A percentile compares a stretch with the other conserved stretches of the same genome.
These are phyloP conservation scores for Rostratula benghalensis DNA, from an alignment of 2,113 vertebrate species.

Conservation along the genomic window DNA sequence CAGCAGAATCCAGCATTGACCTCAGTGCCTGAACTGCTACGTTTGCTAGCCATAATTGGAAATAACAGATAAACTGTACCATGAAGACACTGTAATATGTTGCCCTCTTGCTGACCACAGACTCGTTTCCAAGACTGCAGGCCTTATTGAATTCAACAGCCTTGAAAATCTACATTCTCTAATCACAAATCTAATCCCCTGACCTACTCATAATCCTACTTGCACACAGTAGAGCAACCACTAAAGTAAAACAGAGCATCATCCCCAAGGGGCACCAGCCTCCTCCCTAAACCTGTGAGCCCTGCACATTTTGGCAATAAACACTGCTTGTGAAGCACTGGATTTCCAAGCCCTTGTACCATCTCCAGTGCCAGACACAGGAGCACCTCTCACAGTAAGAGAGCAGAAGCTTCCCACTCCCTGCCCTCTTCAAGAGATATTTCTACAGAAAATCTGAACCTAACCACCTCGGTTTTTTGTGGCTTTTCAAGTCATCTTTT, in stretches of 20 bases:
- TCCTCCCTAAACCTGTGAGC: neutral
- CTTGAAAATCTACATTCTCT: neutral
- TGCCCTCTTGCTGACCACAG: neutral
- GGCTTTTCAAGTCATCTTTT: neutral
- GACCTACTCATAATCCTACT: neutral
- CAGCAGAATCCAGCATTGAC: neutral
- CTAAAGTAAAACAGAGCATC: neutral
- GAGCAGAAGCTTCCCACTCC: neutral
- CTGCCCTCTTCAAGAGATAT: fast-evolving
- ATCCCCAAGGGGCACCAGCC: neutral
- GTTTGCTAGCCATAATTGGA: neutral
- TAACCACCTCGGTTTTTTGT: neutral
- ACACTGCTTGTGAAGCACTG: neutral
- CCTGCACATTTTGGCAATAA: neutral
- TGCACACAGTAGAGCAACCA: neutral
- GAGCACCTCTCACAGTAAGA: neutral
- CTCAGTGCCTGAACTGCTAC: neutral
- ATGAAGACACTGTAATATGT: neutral
- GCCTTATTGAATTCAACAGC: neutral
- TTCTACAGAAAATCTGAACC: neutral
- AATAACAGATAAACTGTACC: neutral
- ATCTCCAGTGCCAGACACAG: neutral
- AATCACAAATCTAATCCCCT: neutral
- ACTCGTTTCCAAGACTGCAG: neutral
- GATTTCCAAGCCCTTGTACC: neutral